These are phyloP conservation scores for Gulo gulo DNA, from an alignment of 2,113 vertebrate species.

Conservation along the genomic window DNA sequence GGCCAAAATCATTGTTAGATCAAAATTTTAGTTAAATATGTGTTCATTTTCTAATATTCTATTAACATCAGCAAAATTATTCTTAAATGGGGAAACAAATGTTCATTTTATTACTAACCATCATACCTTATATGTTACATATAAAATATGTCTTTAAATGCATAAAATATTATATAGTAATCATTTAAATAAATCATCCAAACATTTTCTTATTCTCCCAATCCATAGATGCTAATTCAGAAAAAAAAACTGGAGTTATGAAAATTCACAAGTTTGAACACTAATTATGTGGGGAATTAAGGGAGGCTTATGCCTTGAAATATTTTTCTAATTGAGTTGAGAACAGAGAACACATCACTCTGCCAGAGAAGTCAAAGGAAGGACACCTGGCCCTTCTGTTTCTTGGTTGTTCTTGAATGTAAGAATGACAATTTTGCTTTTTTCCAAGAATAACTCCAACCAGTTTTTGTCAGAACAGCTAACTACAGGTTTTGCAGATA, in stretches of 20 bases:
- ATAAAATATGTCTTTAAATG: background rate
- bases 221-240: background rate
- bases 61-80: background rate
- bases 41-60: background rate
- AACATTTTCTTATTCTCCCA: background rate
- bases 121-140: background rate
- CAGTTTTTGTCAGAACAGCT: background rate
- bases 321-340: slow-evolving; percentile 24
- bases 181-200: background rate
- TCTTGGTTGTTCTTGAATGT: background rate
- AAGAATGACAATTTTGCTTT: background rate
- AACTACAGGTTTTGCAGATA: background rate
- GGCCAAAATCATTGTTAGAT: background rate
- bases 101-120: background rate
- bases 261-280: slow-evolving; percentile 13
- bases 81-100: background rate
- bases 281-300: background rate
- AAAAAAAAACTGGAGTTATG: background rate
- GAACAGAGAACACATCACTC: background rate
- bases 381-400: background rate
- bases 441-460: slow-evolving; percentile 24
- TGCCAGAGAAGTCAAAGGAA: background rate
- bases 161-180: background rate
- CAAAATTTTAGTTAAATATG: background rate
- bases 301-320: background rate